Conservation (phyloP, 2,113 vertebrate genomes). For the Ginglymostoma cirratum region DNA sequence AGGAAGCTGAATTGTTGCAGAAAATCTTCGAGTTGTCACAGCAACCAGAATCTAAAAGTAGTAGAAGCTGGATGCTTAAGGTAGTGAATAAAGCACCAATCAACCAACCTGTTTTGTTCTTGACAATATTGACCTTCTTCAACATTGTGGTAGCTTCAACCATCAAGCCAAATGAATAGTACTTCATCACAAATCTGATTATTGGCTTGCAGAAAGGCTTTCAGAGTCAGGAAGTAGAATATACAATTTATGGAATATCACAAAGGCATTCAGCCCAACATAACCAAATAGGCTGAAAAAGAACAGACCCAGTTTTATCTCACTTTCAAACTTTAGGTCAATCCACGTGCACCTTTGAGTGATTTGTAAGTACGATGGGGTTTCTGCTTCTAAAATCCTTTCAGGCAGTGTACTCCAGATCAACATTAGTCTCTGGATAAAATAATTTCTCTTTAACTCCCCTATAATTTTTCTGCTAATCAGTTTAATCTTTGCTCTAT, state of each 20-base stretch:
- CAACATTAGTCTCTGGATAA: too few relatives aligned
- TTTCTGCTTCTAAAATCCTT: too few relatives aligned
- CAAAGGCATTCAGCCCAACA: background rate
- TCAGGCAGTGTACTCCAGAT: too few relatives aligned
- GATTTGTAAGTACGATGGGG: background rate
- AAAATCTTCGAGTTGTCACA: background rate
- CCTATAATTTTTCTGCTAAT: too few relatives aligned
- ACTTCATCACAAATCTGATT: background rate
- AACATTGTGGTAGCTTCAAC: background rate
- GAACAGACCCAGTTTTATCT: background rate
- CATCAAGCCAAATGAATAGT: background rate
- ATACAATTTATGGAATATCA: background rate
- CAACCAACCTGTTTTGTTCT: background rate
- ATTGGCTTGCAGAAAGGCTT: background rate
- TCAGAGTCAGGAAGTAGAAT: background rate
- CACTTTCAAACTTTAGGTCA: background rate
- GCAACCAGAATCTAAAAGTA: background rate
- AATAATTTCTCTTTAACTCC: too few relatives aligned
- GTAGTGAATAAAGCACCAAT: background rate
- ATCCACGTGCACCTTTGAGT: background rate
- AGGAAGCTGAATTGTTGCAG: background rate
- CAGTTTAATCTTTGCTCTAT: too few relatives aligned
- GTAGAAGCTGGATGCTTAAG: background rate
- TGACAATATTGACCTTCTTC: background rate
- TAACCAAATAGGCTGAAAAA: background rate